Percentiles rank a stretch among this genome's conserved stretches.
Evolutionary conservation across 1,140 invertebrate species (phyloP).

Genomic region (Drosophila leontia): DNA sequence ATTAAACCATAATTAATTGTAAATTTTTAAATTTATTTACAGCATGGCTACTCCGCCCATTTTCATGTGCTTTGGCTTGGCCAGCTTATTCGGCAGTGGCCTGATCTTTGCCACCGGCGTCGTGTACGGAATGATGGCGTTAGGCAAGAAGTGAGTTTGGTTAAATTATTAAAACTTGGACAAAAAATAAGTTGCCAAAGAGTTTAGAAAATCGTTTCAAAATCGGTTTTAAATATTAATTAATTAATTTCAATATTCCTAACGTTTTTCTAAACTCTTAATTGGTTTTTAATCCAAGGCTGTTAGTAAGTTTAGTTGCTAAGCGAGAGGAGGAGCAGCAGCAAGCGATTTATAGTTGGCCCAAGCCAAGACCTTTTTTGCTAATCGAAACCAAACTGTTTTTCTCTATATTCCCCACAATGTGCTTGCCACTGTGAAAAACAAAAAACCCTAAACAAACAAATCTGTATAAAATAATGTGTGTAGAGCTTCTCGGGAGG

Average conservation of each 20-base stretch:
- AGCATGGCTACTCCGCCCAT: slow-evolving; percentile 92
- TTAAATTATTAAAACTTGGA: neutral
- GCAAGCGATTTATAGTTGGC: slow-evolving; percentile 15
- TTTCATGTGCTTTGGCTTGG: slow-evolving; percentile 90
- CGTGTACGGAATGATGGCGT: slow-evolving; percentile 96
- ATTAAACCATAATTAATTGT: neutral
- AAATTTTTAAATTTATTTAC: slow-evolving; percentile 63
- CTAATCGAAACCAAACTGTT: slow-evolving; percentile 54
- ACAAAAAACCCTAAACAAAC: slow-evolving; percentile 33
- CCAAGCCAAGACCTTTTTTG: slow-evolving; percentile 24
- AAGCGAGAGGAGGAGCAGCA: slow-evolving; percentile 12
- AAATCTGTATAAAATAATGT: slow-evolving; percentile 27
- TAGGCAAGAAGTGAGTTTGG: slow-evolving; percentile 94
- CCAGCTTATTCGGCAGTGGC: slow-evolving; percentile 93
- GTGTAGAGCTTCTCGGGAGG: slow-evolving; percentile 91
- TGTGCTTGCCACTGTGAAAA: slow-evolving; percentile 49
- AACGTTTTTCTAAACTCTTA: neutral
- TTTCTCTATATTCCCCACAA: slow-evolving; percentile 50
- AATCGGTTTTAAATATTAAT: neutral
- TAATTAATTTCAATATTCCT: neutral
- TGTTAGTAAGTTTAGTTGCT: slow-evolving; percentile 18
- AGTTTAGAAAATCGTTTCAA: neutral
- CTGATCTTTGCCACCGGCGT: slow-evolving; percentile 95
- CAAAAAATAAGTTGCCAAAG: neutral
- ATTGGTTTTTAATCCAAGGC: neutral